Evolutionary conservation across 2,113 vertebrate genomes (phyloP).

Genomic region (Percopsis transmontana): DNA sequence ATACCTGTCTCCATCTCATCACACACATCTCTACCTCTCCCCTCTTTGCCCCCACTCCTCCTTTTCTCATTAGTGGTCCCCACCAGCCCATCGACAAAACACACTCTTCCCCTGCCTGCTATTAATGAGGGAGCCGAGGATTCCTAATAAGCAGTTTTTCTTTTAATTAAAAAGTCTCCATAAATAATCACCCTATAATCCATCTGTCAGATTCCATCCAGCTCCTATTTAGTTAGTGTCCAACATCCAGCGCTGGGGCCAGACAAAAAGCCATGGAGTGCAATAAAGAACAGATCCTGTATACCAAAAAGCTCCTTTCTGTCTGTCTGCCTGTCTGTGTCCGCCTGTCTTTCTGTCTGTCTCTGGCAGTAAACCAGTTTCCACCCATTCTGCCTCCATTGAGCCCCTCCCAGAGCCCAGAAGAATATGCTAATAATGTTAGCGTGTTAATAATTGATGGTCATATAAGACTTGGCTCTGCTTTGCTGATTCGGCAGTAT

Average conservation of each 20-base stretch:
- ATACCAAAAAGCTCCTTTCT: not conserved
- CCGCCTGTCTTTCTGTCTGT: not conserved
- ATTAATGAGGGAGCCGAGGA: constrained; percentile 78
- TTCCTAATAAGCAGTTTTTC: constrained; percentile 82
- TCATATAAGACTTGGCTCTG: constrained; percentile 64
- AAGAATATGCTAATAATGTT: constrained; percentile 71
- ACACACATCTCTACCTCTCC: not conserved
- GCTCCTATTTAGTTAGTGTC: constrained; percentile 69
- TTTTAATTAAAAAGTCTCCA: constrained; percentile 82
- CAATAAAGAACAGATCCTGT: not conserved
- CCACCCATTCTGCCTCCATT: not conserved
- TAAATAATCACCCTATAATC: constrained; percentile 83
- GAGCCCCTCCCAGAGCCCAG: constrained; percentile 34
- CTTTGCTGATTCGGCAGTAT: constrained; percentile 74
- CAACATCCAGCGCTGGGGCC: constrained; percentile 48
- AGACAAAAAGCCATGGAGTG: constrained; percentile 17
- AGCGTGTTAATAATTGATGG: constrained; percentile 79
- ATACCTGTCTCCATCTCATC: not conserved
- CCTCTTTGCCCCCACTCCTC: constrained; percentile 1
- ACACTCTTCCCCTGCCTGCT: constrained; percentile 66
- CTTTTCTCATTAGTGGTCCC: constrained; percentile 73
- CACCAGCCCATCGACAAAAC: constrained; percentile 68
- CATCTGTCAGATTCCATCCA: constrained; percentile 78
- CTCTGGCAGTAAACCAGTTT: not conserved
- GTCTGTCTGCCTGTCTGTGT: not conserved